Percentiles rank a stretch among this genome's conserved stretches.
phyloP scores from a whole-genome alignment of 1,140 invertebrate species.

The Diabrotica virgifera region DNA sequence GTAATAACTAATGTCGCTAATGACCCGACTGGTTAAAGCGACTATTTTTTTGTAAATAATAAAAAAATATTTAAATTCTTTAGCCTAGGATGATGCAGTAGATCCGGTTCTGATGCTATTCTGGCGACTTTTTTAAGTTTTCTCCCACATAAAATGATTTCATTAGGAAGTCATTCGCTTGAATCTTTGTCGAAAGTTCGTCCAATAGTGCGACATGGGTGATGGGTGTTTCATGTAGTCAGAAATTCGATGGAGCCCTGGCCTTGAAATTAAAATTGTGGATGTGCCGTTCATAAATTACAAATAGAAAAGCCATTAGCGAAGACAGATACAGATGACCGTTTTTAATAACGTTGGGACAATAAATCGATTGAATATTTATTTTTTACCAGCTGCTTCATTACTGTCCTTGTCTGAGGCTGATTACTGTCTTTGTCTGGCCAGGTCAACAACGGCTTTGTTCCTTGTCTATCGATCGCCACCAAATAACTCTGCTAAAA shows the following conservation, averaged over 20 bases:
- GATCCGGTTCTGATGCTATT: too few relatives aligned
- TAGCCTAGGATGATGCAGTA: too few relatives aligned
- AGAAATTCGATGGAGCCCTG: constrained; percentile 10
- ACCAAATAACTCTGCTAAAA: background rate
- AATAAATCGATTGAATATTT: constrained; percentile 17
- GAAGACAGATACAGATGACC: constrained; percentile 19
- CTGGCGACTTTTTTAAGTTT: background rate
- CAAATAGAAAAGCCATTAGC: constrained; percentile 18
- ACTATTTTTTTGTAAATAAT: too few relatives aligned
- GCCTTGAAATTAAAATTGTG: constrained; percentile 10
- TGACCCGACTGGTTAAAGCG: too few relatives aligned
- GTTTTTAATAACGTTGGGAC: constrained; percentile 17
- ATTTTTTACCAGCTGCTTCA: constrained; percentile 11
- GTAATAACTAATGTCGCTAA: too few relatives aligned
- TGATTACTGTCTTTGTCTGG: constrained; percentile 2
- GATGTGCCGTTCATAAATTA: constrained; percentile 15
- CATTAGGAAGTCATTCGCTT: constrained; percentile 14
- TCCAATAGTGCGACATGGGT: constrained; percentile 21
- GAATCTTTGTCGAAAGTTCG: background rate
- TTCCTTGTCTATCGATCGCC: background rate
- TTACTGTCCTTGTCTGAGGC: constrained; percentile 1
- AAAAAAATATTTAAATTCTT: too few relatives aligned
- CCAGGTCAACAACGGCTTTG: background rate
- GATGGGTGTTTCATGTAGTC: constrained; percentile 18
- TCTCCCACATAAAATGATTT: background rate